Evolutionary conservation across 2,797 vertebrate species (phyloP).

Genomic region (Galaxias olidus): DNA sequence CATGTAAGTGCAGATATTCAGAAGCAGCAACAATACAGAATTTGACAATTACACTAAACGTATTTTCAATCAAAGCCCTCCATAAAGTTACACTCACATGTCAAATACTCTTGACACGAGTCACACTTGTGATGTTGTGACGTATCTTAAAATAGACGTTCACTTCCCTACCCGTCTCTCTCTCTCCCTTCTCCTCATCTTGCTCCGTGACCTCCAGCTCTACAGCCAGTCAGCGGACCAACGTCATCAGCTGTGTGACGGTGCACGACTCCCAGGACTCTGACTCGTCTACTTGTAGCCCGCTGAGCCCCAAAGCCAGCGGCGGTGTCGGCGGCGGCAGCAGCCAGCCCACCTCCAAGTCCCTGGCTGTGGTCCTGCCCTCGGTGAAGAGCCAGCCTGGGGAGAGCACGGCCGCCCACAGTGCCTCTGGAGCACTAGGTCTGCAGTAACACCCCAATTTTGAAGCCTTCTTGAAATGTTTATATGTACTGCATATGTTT

Average conservation of each 20-base stretch:
- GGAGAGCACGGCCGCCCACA: slow-evolving; percentile 68
- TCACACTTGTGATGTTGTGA: too few species aligned
- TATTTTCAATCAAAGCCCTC: too few species aligned
- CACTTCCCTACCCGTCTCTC: too few species aligned
- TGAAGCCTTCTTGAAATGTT: too few species aligned
- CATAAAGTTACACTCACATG: too few species aligned
- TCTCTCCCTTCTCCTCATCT: too few species aligned
- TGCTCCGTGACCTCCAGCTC: slow-evolving; percentile 66
- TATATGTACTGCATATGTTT: too few species aligned
- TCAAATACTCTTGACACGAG: too few species aligned
- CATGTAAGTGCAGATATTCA: too few species aligned
- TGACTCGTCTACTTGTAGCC: slow-evolving; percentile 91
- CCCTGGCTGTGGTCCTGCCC: slow-evolving; percentile 87
- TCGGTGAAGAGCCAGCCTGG: slow-evolving; percentile 86
- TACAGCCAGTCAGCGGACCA: slow-evolving; percentile 86
- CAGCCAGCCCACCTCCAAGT: slow-evolving; percentile 68
- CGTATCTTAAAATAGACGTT: too few species aligned
- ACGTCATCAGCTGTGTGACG: slow-evolving; percentile 98
- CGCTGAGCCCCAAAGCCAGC: slow-evolving; percentile 81
- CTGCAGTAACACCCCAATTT: not conserved
- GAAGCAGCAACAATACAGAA: too few species aligned
- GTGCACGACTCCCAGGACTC: slow-evolving; percentile 98
- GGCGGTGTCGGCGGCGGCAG: slow-evolving; percentile 64
- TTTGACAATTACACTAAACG: too few species aligned
- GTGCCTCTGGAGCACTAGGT: slow-evolving; percentile 58